phyloP scores from a whole-genome alignment of 1,140 invertebrate species.

The Dysdera silvatica region DNA sequence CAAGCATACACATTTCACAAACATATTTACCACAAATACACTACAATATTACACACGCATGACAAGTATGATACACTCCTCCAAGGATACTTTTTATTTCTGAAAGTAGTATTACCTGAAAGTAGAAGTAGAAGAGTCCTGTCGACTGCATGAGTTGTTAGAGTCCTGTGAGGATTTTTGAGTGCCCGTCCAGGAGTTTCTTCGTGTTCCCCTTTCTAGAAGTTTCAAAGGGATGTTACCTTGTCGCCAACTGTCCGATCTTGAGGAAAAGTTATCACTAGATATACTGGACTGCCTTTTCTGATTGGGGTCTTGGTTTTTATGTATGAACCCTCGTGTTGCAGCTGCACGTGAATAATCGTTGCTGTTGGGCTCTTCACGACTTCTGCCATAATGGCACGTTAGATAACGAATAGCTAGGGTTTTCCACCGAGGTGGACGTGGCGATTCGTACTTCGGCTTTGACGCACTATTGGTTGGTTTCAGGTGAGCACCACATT shows the following conservation, averaged over 20 bases:
- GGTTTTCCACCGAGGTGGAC: conserved; percentile 23
- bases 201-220: conserved; percentile 51
- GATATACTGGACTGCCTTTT: conserved; percentile 60
- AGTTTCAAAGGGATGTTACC: conserved; percentile 30
- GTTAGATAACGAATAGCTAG: conserved; percentile 19
- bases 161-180: conserved; percentile 30
- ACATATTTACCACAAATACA: too few relatives aligned
- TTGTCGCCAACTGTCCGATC: conserved; percentile 69
- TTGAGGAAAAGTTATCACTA: conserved; percentile 76
- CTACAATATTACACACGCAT: too few relatives aligned
- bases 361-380: not conserved
- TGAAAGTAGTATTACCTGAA: conserved; percentile 12
- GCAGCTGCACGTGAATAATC: not conserved
- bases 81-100: too few relatives aligned
- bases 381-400: conserved; percentile 5
- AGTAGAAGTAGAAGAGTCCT: conserved; percentile 34
- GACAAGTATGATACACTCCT: too few relatives aligned
- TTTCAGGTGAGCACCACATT: conserved; percentile 23
- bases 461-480: not conserved
- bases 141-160: conserved; percentile 31
- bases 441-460: not conserved
- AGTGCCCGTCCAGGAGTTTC: conserved; percentile 31
- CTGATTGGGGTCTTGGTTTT: not conserved
- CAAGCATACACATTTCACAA: too few relatives aligned
- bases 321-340: not conserved